Conservation (phyloP, 2,113 vertebrate genomes). For the Oreochromis niloticus region DNA sequence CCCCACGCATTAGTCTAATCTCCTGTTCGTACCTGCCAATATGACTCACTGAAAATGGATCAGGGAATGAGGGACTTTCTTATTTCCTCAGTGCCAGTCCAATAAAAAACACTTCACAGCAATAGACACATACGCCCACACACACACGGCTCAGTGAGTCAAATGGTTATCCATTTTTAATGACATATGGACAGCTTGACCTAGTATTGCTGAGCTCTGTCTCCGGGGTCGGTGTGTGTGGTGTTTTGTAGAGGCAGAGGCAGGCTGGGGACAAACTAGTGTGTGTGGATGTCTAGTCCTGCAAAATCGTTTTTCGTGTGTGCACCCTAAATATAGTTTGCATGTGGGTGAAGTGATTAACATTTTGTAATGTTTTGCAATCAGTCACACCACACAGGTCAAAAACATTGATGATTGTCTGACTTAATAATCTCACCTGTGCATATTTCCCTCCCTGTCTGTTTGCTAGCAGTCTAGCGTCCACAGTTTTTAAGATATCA, state of each 20-base stretch:
- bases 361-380: neutral
- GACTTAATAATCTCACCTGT: neutral
- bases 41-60: slow-evolving; percentile 41
- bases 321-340: neutral
- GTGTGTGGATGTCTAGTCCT: neutral
- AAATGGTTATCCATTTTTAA: slow-evolving; percentile 65
- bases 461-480: neutral
- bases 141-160: slow-evolving; percentile 15
- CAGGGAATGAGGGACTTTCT: slow-evolving; percentile 42
- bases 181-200: slow-evolving; percentile 55
- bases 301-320: neutral
- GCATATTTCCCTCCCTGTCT: neutral
- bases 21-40: slow-evolving; percentile 31
- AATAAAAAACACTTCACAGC: slow-evolving; percentile 8
- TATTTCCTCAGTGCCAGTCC: slow-evolving; percentile 32
- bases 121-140: neutral
- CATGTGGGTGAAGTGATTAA: too few species aligned
- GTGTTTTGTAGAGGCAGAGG: neutral
- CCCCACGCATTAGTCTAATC: slow-evolving; percentile 36
- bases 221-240: slow-evolving; percentile 23
- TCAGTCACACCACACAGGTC: neutral
- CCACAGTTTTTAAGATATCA: neutral
- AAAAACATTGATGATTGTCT: neutral
- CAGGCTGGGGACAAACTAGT: neutral
- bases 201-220: slow-evolving; percentile 32